phyloP scores from a whole-genome alignment of 2,113 vertebrate species.

The Tapirus terrestris region DNA sequence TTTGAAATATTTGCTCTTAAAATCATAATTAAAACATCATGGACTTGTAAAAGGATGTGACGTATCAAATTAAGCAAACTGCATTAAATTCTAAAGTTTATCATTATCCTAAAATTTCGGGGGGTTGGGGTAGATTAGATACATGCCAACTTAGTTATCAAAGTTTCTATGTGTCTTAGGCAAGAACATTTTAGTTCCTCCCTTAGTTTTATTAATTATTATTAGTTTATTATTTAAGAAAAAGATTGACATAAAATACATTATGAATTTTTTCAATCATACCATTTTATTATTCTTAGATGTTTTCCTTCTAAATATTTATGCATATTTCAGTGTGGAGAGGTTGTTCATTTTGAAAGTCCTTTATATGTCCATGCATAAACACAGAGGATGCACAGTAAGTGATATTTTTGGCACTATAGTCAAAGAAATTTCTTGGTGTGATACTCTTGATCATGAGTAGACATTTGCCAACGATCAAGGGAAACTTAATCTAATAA shows the following conservation, averaged over 20 bases:
- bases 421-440: neutral
- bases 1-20: slow-evolving; percentile 58
- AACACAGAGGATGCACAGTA: neutral
- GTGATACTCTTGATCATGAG: neutral
- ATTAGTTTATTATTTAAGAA: neutral
- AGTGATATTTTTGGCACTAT: neutral
- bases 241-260: neutral
- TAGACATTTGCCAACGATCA: neutral
- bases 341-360: neutral
- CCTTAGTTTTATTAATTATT: neutral
- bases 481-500: neutral
- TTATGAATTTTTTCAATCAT: neutral
- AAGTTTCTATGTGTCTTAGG: neutral
- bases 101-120: slow-evolving; percentile 22
- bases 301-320: neutral
- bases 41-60: neutral
- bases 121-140: neutral
- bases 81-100: slow-evolving; percentile 51
- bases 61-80: slow-evolving; percentile 11
- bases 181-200: neutral
- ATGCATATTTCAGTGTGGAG: neutral
- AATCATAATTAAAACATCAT: slow-evolving; percentile 43
- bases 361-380: neutral
- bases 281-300: neutral
- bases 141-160: neutral